Evolutionary conservation across 2,888 invertebrate genomes (phyloP).

Genomic region (Bugulina stolonifera): DNA sequence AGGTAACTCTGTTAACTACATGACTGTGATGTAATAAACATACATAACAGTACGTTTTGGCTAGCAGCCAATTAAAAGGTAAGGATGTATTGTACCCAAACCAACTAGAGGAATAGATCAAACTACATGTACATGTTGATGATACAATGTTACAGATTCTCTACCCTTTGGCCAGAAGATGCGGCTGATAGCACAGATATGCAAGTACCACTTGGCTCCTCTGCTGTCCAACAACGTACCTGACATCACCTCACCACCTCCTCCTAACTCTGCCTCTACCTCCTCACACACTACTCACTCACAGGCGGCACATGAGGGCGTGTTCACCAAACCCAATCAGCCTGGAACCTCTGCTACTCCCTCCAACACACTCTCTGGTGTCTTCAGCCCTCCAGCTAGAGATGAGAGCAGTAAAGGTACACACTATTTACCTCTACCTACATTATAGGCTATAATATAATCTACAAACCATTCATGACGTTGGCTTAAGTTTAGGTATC

Average conservation of each 20-base stretch:
- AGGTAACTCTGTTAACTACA: too few species aligned
- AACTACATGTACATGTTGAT: neutral
- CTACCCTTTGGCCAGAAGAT: constrained; percentile 58
- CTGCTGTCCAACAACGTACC: constrained; percentile 4
- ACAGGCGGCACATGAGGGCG: neutral
- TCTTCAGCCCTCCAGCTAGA: constrained; percentile 2
- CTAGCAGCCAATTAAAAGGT: too few species aligned
- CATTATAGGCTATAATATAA: too few species aligned
- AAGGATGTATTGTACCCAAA: too few species aligned
- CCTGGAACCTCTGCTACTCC: neutral
- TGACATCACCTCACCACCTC: constrained; percentile 11
- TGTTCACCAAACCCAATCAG: constrained; percentile 13
- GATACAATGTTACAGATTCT: neutral
- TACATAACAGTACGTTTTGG: too few species aligned
- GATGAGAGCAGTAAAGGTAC: neutral
- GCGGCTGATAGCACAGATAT: constrained; percentile 76
- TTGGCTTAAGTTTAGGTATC: too few species aligned
- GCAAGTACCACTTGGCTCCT: constrained; percentile 63
- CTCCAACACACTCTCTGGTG: neutral
- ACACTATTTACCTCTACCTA: too few species aligned
- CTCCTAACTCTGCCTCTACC: neutral
- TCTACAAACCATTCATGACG: too few species aligned
- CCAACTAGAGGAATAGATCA: too few species aligned
- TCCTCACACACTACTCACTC: too few species aligned
- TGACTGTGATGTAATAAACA: too few species aligned